phyloP scores from a whole-genome alignment of 2,888 invertebrate genomes.

The Campaea margaritaria region DNA sequence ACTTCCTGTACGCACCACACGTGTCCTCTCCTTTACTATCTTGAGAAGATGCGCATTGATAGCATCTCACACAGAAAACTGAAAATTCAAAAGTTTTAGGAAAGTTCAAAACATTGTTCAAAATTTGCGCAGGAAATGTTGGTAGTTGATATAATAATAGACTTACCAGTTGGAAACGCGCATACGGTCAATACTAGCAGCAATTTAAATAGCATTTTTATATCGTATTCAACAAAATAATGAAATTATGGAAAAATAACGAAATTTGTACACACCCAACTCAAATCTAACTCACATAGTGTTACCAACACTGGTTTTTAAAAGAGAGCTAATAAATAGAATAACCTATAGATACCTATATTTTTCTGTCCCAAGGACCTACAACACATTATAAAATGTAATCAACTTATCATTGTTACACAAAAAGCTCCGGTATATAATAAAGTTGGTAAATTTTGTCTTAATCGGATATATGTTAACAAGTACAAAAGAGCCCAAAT shows the following conservation, averaged over 20 bases:
- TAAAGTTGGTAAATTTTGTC: too few species aligned
- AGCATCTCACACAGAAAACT: constrained; percentile 93
- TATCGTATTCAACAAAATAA: background rate
- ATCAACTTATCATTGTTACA: too few species aligned
- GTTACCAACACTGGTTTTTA: background rate
- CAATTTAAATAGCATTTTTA: constrained; percentile 31
- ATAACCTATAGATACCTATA: too few species aligned
- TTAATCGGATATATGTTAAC: too few species aligned
- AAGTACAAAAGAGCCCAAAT: too few species aligned
- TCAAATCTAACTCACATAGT: background rate
- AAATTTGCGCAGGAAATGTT: background rate
- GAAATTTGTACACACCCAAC: constrained; percentile 11
- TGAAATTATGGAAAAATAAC: too few species aligned
- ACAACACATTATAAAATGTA: too few species aligned
- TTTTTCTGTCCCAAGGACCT: too few species aligned
- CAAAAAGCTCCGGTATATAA: too few species aligned
- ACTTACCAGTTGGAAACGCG: constrained; percentile 41
- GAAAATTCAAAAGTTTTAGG: constrained; percentile 44
- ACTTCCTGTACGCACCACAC: constrained; percentile 95
- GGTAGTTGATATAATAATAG: background rate
- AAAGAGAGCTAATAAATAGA: too few species aligned
- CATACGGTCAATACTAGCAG: constrained; percentile 31
- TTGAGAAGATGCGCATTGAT: constrained; percentile 96
- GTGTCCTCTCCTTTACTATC: constrained; percentile 90
- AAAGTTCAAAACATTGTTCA: constrained; percentile 1